Conservation (phyloP, 2,888 invertebrate species). For the Eilema griseolum region DNA sequence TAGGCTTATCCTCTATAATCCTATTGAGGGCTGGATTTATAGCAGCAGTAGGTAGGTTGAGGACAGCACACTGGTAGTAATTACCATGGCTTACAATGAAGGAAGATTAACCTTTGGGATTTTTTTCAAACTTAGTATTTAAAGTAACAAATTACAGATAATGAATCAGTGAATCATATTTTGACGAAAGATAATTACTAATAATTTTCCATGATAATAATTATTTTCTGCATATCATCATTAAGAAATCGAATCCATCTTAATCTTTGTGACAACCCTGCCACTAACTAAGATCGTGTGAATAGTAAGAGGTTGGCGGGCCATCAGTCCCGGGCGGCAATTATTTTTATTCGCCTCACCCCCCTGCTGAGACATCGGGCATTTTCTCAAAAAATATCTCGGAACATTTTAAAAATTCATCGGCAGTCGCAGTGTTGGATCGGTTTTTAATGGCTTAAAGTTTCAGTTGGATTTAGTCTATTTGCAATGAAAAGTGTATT, state of each 20-base stretch:
- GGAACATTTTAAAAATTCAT: slow-evolving; percentile 62
- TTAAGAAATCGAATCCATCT: not conserved
- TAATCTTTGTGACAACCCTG: slow-evolving; percentile 61
- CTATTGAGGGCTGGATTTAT: not conserved
- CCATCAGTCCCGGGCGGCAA: slow-evolving; percentile 69
- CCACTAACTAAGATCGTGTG: slow-evolving; percentile 66
- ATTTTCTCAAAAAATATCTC: slow-evolving; percentile 45
- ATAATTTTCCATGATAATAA: not conserved
- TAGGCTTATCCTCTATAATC: no score
- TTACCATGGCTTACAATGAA: not conserved
- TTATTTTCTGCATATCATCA: not conserved
- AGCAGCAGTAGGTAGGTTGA: not conserved
- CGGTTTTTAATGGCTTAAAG: slow-evolving; percentile 47
- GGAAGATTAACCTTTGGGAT: not conserved
- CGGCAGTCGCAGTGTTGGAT: slow-evolving; percentile 50
- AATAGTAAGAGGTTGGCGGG: slow-evolving; percentile 73
- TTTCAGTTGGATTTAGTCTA: slow-evolving; percentile 24
- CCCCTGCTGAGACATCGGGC: slow-evolving; percentile 47
- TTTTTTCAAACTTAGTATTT: not conserved
- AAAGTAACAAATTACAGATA: not conserved
- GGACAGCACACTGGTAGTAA: not conserved
- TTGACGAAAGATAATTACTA: not conserved
- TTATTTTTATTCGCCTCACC: slow-evolving; percentile 79
- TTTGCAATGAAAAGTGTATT: slow-evolving; percentile 10
- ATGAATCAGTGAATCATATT: not conserved